These are phyloP conservation scores for Narcine bancroftii DNA, from an alignment of 2,113 vertebrate genomes.

Conservation along the genomic window DNA sequence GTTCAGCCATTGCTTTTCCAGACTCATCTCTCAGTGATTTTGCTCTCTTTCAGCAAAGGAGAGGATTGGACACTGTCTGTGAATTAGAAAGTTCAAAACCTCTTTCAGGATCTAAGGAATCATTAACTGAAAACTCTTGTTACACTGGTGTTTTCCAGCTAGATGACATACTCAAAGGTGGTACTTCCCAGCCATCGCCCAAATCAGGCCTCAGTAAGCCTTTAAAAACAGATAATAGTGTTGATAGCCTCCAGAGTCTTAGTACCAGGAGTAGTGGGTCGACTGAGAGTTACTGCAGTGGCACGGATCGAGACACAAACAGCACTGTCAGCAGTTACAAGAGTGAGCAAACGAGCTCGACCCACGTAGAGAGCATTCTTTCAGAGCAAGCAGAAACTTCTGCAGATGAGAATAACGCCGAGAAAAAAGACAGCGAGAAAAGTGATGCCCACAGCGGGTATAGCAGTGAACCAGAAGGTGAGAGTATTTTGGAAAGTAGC, in stretches of 20 bases:
- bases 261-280: constrained; percentile 91
- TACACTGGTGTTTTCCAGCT: constrained; percentile 65
- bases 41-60: constrained; percentile 79
- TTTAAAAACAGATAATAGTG: constrained; percentile 73
- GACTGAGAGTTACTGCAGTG: constrained; percentile 92
- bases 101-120: constrained; percentile 63
- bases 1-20: constrained; percentile 91
- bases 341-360: constrained; percentile 92
- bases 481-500: constrained; percentile 52
- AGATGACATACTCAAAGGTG: constrained; percentile 58
- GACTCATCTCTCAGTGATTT: constrained; percentile 85
- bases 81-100: constrained; percentile 82
- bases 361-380: constrained; percentile 83
- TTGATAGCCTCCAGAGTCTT: constrained; percentile 85
- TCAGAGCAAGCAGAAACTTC: constrained; percentile 71
- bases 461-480: constrained; percentile 57
- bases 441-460: constrained; percentile 43
- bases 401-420: constrained; percentile 53
- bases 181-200: constrained; percentile 57
- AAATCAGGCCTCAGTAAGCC: constrained; percentile 60
- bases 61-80: constrained; percentile 86
- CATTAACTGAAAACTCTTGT: constrained; percentile 59
- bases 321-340: constrained; percentile 92
- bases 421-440: constrained; percentile 44
- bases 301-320: constrained; percentile 89